Evolutionary conservation across 1,140 invertebrate species (phyloP).

Genomic region (Drosophila sp.): DNA sequence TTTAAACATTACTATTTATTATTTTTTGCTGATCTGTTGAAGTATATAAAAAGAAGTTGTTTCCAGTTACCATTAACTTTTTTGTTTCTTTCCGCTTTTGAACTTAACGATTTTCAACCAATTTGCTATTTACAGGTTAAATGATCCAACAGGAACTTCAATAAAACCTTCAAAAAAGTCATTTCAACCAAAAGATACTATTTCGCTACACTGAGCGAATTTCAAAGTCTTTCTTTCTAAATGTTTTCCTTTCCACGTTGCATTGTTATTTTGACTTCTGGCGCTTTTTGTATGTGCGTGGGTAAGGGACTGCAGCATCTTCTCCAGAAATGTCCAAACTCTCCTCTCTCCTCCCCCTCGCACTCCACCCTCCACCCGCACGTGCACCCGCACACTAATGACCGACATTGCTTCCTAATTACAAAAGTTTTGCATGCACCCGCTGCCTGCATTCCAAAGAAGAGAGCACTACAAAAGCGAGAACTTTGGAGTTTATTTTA

Average conservation of each 20-base stretch:
- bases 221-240: slow-evolving; percentile 2
- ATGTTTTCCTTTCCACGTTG: slow-evolving; percentile 47
- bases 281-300: slow-evolving; percentile 46
- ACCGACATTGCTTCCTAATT: slow-evolving; percentile 80
- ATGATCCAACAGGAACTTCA: too few species aligned
- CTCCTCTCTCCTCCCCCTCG: background rate
- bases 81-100: too few species aligned
- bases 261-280: slow-evolving; percentile 76
- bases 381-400: slow-evolving; percentile 50
- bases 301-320: slow-evolving; percentile 38
- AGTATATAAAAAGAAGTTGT: too few species aligned
- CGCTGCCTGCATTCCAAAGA: slow-evolving; percentile 33
- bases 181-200: background rate
- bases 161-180: too few species aligned
- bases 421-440: slow-evolving; percentile 79
- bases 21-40: too few species aligned
- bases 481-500: slow-evolving; percentile 74
- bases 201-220: slow-evolving; percentile 23
- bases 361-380: slow-evolving; percentile 7
- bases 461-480: slow-evolving; percentile 25
- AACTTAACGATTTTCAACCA: too few species aligned
- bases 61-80: too few species aligned
- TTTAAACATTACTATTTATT: too few species aligned
- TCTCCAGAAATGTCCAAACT: slow-evolving; percentile 2
- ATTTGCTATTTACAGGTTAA: too few species aligned